Base-by-base conservation (phyloP, 2,113 vertebrate genomes). In the Vulpes vulpes region DNA sequence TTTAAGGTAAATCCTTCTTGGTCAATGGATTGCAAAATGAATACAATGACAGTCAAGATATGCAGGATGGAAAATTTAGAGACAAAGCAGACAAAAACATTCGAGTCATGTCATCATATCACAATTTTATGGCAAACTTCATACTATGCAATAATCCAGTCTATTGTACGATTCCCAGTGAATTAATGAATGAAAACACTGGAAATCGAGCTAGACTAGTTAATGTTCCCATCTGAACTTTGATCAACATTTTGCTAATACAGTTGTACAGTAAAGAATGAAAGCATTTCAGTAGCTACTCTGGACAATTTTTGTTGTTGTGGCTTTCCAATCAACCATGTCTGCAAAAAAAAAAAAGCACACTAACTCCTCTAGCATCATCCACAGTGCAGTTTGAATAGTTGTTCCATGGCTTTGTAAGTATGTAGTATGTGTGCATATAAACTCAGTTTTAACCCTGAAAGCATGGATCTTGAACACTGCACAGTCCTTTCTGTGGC, bases 291-390 rank as follows among this genome's bases (percentile, higher is more conserved):
- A 96, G 71, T n/a, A 87, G 73, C 55, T 69, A 85, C 14, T 88
- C 69, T 96, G 62, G 78, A 86, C 76, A 94, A 91, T 94, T 86
- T 73, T 80, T 93, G 76, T 69, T 97, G 76, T 73, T 91, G 82
- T 62, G 96, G 10, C 94, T 89, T 98, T 97, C 95, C 87, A 95
- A 95, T 93, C 73, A 96, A 93, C 62, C 95, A 97, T 71, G 85
- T 94, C 96, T 93, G 82, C 38, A 96, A 96, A 97, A 69, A 90
- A 97, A 43, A 69, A 43, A 43, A 43, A 43, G 64, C 80, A 94
- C 0, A 10, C 92, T 59, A 92, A 90, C 94, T 92, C 76, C 43
- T 79, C 23, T 35, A 89, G 60, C 51, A 96, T 3, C 97, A 87
- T 53, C 23, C 49, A 96, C 10, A 86, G 3, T 74, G 20, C 38